phyloP scores from a whole-genome alignment of 2,113 vertebrate genomes.

The Sorex fumeus region DNA sequence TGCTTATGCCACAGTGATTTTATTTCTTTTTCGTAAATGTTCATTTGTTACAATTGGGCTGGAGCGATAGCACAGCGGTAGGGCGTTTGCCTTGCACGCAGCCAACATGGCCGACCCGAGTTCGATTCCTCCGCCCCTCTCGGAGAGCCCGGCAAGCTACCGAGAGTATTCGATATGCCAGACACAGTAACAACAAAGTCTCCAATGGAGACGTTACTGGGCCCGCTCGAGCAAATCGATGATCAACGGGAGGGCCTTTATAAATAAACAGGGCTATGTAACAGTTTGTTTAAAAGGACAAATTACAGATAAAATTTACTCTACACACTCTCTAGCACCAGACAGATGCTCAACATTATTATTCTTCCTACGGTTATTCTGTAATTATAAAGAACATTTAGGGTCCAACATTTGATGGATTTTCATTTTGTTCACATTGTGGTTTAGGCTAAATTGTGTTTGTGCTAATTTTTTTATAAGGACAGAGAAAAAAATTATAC shows the following conservation, averaged over 20 bases:
- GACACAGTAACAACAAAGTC: no score
- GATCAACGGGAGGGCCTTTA: no score
- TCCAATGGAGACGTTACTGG: no score
- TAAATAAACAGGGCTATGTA: background rate
- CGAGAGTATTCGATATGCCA: no score
- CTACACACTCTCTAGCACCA: background rate
- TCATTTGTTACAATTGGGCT: conserved; percentile 48
- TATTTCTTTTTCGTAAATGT: conserved; percentile 25
- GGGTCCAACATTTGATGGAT: conserved; percentile 3
- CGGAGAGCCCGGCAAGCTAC: no score
- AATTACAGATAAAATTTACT: background rate
- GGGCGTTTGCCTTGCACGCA: no score
- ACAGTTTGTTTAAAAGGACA: conserved; percentile 13
- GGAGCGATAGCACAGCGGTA: no score
- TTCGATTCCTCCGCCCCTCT: no score
- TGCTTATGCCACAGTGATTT: conserved; percentile 41
- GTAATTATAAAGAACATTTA: conserved; percentile 6
- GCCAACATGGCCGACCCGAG: no score
- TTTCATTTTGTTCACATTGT: conserved; percentile 39
- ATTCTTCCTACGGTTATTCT: conserved; percentile 36
- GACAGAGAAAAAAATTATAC: background rate
- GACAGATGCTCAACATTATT: background rate
- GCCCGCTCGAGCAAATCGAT: no score
- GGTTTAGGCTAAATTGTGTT: background rate
- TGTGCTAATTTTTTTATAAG: conserved; percentile 42